Conservation (phyloP, 92 coral and sea anemone species). For the Epizoanthus rinbou region DNA sequence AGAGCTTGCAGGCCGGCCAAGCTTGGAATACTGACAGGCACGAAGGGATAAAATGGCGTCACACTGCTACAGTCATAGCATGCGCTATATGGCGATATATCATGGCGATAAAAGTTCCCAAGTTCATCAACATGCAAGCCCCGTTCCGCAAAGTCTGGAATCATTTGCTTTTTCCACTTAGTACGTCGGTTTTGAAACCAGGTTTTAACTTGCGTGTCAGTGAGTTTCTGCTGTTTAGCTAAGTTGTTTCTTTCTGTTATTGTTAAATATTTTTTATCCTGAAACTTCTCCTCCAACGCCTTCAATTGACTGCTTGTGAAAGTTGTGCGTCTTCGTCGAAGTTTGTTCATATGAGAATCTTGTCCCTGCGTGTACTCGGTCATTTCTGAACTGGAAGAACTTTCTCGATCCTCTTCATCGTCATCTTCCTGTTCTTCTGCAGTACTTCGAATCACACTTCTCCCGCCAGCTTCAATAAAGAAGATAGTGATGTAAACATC, state of each 20-base stretch:
- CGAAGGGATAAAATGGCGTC: constrained; percentile 51
- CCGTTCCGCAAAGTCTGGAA: constrained; percentile 82
- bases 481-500: neutral
- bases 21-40: constrained; percentile 8
- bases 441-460: neutral
- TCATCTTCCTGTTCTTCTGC: constrained; percentile 5
- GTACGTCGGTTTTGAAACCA: constrained; percentile 99
- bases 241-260: constrained; percentile 93
- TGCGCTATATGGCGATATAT: constrained; percentile 56
- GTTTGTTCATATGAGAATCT: constrained; percentile 76
- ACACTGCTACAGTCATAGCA: constrained; percentile 56
- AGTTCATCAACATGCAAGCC: constrained; percentile 72
- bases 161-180: constrained; percentile 99
- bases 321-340: constrained; percentile 91
- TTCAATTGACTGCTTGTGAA: constrained; percentile 98
- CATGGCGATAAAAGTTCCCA: constrained; percentile 59
- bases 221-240: constrained; percentile 87
- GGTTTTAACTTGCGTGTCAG: constrained; percentile 99
- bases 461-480: neutral
- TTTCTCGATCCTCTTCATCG: constrained; percentile 26
- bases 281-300: constrained; percentile 92
- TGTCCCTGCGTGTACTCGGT: constrained; percentile 53
- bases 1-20: constrained; percentile 40
- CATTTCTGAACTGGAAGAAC: constrained; percentile 27
- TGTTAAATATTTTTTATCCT: constrained; percentile 95